A percentile compares a stretch with the other conserved stretches of the same genome.
Conservation (phyloP, 1,140 invertebrate genomes). For the Platorchestia sp. region DNA sequence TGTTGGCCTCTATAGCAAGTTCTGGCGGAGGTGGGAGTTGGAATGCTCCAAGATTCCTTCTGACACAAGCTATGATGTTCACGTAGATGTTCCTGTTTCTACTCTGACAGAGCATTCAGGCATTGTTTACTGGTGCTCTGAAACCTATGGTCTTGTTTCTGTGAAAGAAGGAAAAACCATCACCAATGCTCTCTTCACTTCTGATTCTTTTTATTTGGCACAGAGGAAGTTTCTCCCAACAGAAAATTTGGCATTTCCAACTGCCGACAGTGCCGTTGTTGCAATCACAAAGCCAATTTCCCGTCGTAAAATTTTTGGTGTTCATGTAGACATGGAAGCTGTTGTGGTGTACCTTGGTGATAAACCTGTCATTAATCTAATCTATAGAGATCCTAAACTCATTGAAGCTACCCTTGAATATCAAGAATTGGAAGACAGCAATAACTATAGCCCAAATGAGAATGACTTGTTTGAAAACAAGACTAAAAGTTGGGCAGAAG, state of each 20-base stretch:
- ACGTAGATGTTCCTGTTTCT: background rate
- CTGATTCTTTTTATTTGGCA: background rate
- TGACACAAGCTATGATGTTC: background rate
- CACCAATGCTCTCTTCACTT: background rate
- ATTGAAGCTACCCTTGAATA: background rate
- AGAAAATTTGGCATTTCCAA: background rate
- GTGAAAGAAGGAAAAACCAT: background rate
- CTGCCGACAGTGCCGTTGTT: background rate
- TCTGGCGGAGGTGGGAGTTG: background rate
- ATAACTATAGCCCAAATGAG: background rate
- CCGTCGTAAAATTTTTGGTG: conserved; percentile 25
- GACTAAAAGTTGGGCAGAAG: background rate
- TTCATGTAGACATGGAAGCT: background rate
- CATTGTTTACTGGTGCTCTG: conserved; percentile 18
- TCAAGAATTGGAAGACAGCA: background rate
- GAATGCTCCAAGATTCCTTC: background rate
- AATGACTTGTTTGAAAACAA: background rate
- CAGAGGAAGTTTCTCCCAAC: background rate
- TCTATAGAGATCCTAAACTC: background rate
- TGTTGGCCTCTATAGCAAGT: background rate
- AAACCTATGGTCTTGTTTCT: background rate
- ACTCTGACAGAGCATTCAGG: background rate
- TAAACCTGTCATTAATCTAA: background rate
- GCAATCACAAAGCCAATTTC: background rate
- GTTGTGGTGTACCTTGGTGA: conserved; percentile 14